Base-by-base conservation (phyloP, 2,888 invertebrate species). In the Tipula lateralis region DNA sequence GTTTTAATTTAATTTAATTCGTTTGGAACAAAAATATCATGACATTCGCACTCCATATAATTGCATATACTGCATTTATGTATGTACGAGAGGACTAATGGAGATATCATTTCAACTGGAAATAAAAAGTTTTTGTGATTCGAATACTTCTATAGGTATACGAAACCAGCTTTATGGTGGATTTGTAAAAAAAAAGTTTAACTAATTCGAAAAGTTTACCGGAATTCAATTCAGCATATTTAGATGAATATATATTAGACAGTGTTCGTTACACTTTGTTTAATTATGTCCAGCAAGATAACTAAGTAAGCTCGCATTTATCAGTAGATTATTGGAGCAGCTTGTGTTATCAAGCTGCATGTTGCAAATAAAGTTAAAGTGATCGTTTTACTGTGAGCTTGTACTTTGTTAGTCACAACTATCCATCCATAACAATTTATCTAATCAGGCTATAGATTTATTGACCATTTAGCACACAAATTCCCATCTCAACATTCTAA, bases 31-130 rank as follows among this genome's bases (percentile, higher is more conserved):
- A 66, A 66, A 66, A 24, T 66, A 24, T 1, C 66, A 24, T 66
- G 66, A 66, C 66, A 66, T 24, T 66, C 24, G 66, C 19, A 50
- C 19, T 19, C 5, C 50, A 50, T 19, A 24, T 66, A 66, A 9
- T 66, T 66, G 66, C 66, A 66, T 66, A 66, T 2, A 66, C 9
- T 66, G 44, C 44, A 44, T 44, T 7, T n/a, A 44, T 36, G 9
- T 9, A 34, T 50, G 16, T 66, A 66, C 66, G 66, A 66, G n/a
- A n/a, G 24, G 13, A 66, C 66, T 66, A 66, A 66, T 66, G 66
- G 24, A 24, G 66, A 66, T 66, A 66, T 66, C 66, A 66, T 24
- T 66, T 66, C 66, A 66, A 66, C 66, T 66, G 66, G 66, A 66
- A 66, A 66, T 9, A 24, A 66, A 66, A 66, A 66, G 7, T 66